Percentiles rank a stretch among this genome's conserved stretches.
Evolutionary conservation across 1,140 invertebrate genomes (phyloP).

Genomic region (Leucophenga varia): DNA sequence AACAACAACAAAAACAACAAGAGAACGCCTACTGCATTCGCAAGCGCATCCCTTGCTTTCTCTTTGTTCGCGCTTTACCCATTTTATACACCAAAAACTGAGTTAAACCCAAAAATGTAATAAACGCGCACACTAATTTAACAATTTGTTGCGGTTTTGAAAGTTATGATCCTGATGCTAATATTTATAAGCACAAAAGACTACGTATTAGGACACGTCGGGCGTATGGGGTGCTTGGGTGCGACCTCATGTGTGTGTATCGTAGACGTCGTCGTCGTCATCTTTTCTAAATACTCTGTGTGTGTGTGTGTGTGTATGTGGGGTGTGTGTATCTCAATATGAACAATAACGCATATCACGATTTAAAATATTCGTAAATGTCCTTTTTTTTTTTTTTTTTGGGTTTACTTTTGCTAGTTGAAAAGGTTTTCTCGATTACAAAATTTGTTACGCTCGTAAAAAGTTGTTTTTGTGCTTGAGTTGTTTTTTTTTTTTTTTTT

Average conservation of each 20-base stretch:
- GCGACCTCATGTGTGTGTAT: too few species aligned
- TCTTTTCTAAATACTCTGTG: too few species aligned
- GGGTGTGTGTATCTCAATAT: not conserved
- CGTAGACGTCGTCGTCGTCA: too few species aligned
- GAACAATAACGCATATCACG: slow-evolving; percentile 3
- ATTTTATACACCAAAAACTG: too few species aligned
- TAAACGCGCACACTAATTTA: slow-evolving; percentile 21
- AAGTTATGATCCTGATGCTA: slow-evolving; percentile 18
- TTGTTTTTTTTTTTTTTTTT: not conserved
- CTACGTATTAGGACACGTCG: too few species aligned
- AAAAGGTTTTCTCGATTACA: too few species aligned
- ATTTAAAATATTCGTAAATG: slow-evolving; percentile 2
- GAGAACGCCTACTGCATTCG: too few species aligned
- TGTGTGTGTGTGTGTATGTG: not conserved
- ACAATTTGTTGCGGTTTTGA: slow-evolving; percentile 21
- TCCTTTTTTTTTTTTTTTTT: not conserved
- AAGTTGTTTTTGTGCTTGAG: not conserved
- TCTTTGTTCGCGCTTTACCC: too few species aligned
- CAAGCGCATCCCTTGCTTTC: too few species aligned
- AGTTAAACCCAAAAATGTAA: slow-evolving; percentile 12
- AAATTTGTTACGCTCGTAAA: slow-evolving; percentile 1
- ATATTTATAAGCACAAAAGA: slow-evolving; percentile 7
- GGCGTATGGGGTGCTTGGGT: too few species aligned
- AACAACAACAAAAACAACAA: too few species aligned
- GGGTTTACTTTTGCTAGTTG: not conserved